Base-by-base conservation (phyloP, 2,797 vertebrate species). In the Pangasius macronema region DNA sequence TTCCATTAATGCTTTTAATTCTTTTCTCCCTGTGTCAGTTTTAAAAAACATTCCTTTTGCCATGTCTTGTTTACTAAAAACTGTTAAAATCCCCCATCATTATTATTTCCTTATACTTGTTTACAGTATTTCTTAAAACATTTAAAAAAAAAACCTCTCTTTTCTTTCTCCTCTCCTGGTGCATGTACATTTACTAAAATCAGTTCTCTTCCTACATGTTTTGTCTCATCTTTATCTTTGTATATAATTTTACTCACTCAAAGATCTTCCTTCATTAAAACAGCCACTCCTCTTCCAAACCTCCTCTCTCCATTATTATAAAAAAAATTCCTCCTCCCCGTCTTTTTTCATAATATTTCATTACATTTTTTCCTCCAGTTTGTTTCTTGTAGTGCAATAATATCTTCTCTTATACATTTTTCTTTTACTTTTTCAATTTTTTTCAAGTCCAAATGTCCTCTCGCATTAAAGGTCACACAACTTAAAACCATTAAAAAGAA, bases 51-150 rank as follows among this genome's bases (percentile, higher is more conserved):
- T 79, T 2, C 36, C 61, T 1, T 86, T 27, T 0, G 4, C 39
- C 16, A 77, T 13, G n/a, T 85, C 84, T 11, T n/a, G 14, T n/a
- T 57, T 61, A 18, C 59, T 65, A 18, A 77, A 63, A n/a, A 77
- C 55, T 77, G 20, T 85, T 85, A 65, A 85, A 85, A 30, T 85
- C 84, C 0, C 83, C 67, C n/a, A 83, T 11, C 3, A 68, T 59
- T 6, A 67, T 27, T 18, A 36, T 3, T 27, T 39, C 3, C 39
- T 55, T 68, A 13, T 11, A 7, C 14, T 51, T 63, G 24, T 33
- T 76, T 11, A 86, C 3, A 0, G 49, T 51, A 27, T 20, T 8
- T 13, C 14, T 22, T 24, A 61, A 61, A 24, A 59, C 0, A 4
- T 65, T 33, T 53, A 86, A 67, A 65, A 67, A 5, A n/a, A n/a